phyloP scores from a whole-genome alignment of 1,140 invertebrate species.

The Pogonognathellus flavescens region DNA sequence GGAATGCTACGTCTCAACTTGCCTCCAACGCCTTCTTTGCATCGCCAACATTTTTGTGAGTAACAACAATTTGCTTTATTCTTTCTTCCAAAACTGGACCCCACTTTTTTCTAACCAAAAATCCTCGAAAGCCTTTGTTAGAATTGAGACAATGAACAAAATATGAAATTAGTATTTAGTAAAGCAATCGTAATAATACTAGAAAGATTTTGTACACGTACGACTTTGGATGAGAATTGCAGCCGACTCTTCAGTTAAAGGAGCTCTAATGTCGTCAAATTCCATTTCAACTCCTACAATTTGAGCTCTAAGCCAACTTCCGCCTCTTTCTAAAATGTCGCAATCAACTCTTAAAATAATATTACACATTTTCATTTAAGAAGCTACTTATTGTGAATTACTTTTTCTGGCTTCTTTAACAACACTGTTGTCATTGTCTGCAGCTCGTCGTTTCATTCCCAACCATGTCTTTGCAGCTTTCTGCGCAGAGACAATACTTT shows the following conservation, averaged over 20 bases:
- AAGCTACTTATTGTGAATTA: not conserved
- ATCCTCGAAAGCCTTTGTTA: slow-evolving; percentile 76
- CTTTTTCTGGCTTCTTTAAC: slow-evolving; percentile 21
- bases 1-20: no score
- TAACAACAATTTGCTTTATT: slow-evolving; percentile 69
- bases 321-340: slow-evolving; percentile 55
- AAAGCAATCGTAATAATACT: not conserved
- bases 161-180: not conserved
- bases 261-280: slow-evolving; percentile 61
- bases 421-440: not conserved
- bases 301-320: slow-evolving; percentile 51
- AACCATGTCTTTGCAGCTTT: slow-evolving; percentile 79
- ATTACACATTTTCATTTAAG: not conserved
- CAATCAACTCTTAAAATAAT: not conserved
- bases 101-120: slow-evolving; percentile 77
- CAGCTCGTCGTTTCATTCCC: slow-evolving; percentile 68
- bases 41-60: slow-evolving; percentile 70
- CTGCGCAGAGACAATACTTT: slow-evolving; percentile 78
- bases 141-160: not conserved
- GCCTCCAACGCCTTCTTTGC: slow-evolving; percentile 64
- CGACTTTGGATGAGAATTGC: slow-evolving; percentile 79
- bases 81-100: slow-evolving; percentile 74
- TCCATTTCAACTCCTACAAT: slow-evolving; percentile 58
- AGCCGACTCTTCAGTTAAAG: slow-evolving; percentile 71
- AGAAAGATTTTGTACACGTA: slow-evolving; percentile 69